These are phyloP conservation scores for Synanthedon formicaeformis DNA, from an alignment of 2,888 invertebrate species.

Conservation along the genomic window DNA sequence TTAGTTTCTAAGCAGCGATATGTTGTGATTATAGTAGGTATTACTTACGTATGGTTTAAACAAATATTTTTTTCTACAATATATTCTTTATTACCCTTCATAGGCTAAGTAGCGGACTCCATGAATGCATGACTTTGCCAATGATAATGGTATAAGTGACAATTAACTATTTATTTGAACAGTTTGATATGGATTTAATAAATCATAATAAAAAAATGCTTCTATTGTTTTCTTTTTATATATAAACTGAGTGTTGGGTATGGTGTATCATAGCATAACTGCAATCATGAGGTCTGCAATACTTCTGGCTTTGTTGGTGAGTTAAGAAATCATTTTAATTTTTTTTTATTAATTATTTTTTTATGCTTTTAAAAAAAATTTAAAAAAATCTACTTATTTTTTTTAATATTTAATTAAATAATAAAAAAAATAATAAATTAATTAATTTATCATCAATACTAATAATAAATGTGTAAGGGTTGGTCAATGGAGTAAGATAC, in stretches of 20 bases:
- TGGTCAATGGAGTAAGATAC: too few relatives aligned
- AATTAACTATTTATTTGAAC: background rate
- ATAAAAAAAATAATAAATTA: too few relatives aligned
- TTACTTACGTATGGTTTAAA: too few relatives aligned
- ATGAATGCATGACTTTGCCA: background rate
- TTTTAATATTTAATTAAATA: too few relatives aligned
- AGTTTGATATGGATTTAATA: background rate
- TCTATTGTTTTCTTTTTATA: background rate
- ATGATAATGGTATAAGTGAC: background rate
- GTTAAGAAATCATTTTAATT: background rate
- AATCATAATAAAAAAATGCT: background rate
- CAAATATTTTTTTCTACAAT: background rate
- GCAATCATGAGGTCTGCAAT: background rate
- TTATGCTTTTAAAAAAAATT: too few relatives aligned
- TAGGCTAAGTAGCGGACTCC: background rate
- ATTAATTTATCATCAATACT: too few relatives aligned
- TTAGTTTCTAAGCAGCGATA: too few relatives aligned
- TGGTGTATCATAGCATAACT: background rate
- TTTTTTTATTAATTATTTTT: too few relatives aligned
- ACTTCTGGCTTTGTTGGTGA: background rate
- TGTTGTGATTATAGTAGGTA: too few relatives aligned
- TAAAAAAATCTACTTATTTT: too few relatives aligned
- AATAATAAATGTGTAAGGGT: too few relatives aligned
- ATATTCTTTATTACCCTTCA: too few relatives aligned
- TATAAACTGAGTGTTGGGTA: background rate